Base-by-base conservation (phyloP, 64 coral and sea anemone genomes). In the Catalaphyllia jardinei region DNA sequence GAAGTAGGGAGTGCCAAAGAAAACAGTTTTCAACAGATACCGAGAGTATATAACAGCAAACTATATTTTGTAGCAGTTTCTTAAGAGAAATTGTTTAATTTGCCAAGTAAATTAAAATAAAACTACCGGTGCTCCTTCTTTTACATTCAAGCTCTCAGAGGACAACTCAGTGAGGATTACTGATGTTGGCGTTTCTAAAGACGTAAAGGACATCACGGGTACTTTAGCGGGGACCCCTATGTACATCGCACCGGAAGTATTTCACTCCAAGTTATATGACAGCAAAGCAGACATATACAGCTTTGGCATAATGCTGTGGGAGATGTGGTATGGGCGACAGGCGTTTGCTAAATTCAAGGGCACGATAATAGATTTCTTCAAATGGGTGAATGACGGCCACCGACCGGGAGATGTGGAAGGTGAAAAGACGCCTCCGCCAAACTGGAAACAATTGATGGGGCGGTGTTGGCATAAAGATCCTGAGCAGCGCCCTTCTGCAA, bases 301-400 rank as follows among this genome's bases (percentile, higher is more conserved):
- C 19, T 22, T 89, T 15, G 87, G 87, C 33, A 71, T 89, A 46
- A 79, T 79, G 1, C 30, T 89, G 38, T 89, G 87, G 87, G 87
- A 89, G 87, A 79, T 89, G 76, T 89, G 87, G 87, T 89, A 71
- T 31, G 87, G 87, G 10, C 39, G 54, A n/a, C 87, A 79, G 29
- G 87, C 39, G 17, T 90, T 82, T 28, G 28, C 10, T 11, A 29
- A 83, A 33, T 19, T 20, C 3, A 35, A 24, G 2, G 62, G 15
- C 24, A 0, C 18, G 29, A 1, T 24, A 63, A 1, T 1, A 39
- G 49, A 13, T 31, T 74, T 74, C 0, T 52, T 87, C 19, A 1
- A 1, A 2, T 3, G 10, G 29, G 52, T 87, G 51, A 31, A 75
- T 31, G 1, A 75, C 1, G 86, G 86, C 86, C 20, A 60, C 20